These are phyloP conservation scores for Porites lutea DNA, from an alignment of 64 coral and sea anemone species.

Conservation along the genomic window DNA sequence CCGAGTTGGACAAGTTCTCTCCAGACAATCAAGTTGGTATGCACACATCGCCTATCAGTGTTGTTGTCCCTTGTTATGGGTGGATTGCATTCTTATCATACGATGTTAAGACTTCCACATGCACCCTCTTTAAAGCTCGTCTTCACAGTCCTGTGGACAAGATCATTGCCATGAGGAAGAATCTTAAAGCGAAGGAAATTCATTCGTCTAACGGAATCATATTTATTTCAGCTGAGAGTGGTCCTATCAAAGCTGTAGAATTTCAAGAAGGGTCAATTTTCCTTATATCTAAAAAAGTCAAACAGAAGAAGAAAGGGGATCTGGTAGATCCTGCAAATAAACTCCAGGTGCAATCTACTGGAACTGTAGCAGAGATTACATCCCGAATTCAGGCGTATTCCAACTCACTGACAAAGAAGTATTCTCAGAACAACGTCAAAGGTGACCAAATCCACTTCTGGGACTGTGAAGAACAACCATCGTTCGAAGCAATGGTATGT, in stretches of 20 bases:
- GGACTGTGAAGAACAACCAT: conserved; percentile 38
- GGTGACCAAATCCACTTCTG: conserved; percentile 53
- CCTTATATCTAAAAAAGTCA: background rate
- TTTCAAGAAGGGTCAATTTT: conserved; percentile 7
- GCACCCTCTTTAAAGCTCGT: conserved; percentile 53
- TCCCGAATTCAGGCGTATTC: background rate
- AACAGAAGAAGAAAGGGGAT: conserved; percentile 58
- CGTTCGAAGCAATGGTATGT: conserved; percentile 20
- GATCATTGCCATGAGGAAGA: conserved; percentile 39
- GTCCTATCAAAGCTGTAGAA: conserved; percentile 37
- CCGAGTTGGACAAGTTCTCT: conserved; percentile 75
- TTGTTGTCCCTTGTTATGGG: conserved; percentile 39
- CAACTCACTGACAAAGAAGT: background rate
- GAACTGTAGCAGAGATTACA: conserved; percentile 51
- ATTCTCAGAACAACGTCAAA: background rate
- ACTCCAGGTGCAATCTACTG: conserved; percentile 19
- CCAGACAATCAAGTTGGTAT: conserved; percentile 53
- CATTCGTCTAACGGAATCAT: conserved; percentile 29
- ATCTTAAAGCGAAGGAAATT: conserved; percentile 57
- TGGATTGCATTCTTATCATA: conserved; percentile 73
- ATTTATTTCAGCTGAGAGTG: conserved; percentile 7
- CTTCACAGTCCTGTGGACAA: conserved; percentile 69
- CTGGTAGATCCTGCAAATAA: conserved; percentile 12
- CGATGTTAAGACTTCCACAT: conserved; percentile 34
- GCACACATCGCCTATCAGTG: conserved; percentile 65